These are phyloP conservation scores for Ceryle rudis DNA, from an alignment of 2,797 vertebrate genomes.

Conservation along the genomic window DNA sequence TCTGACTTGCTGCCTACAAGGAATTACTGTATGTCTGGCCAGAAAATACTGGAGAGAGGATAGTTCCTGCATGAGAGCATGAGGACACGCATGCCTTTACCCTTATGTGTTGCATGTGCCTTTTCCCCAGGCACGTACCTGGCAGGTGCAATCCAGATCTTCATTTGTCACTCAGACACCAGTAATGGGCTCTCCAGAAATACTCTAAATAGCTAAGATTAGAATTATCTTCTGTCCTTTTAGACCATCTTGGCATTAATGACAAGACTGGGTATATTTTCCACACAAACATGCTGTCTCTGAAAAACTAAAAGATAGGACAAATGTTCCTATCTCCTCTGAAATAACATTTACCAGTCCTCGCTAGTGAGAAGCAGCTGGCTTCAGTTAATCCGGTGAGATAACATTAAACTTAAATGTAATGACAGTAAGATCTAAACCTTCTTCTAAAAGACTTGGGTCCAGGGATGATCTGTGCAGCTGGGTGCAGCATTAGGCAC, in stretches of 20 bases:
- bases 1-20: background rate
- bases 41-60: slow-evolving; percentile 14
- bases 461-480: background rate
- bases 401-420: slow-evolving; percentile 24
- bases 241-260: slow-evolving; percentile 2
- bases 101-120: background rate
- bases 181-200: slow-evolving; percentile 40
- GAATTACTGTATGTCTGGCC: background rate
- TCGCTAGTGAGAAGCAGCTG: slow-evolving; percentile 30
- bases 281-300: background rate
- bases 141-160: slow-evolving; percentile 55
- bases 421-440: slow-evolving; percentile 15
- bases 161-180: slow-evolving; percentile 43
- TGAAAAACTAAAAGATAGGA: background rate
- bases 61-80: background rate
- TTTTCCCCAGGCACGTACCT: slow-evolving; percentile 39
- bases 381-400: slow-evolving; percentile 20
- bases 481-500: background rate
- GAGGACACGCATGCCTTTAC: background rate
- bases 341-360: background rate
- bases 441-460: background rate
- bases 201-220: slow-evolving; percentile 29
- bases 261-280: background rate
- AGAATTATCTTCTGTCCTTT: slow-evolving; percentile 42
- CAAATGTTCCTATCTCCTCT: slow-evolving; percentile 11